Evolutionary conservation across 2,888 invertebrate species (phyloP), one percentile per base, ranked within the genome.

Genomic region (Clepsis dumicolana): DNA sequence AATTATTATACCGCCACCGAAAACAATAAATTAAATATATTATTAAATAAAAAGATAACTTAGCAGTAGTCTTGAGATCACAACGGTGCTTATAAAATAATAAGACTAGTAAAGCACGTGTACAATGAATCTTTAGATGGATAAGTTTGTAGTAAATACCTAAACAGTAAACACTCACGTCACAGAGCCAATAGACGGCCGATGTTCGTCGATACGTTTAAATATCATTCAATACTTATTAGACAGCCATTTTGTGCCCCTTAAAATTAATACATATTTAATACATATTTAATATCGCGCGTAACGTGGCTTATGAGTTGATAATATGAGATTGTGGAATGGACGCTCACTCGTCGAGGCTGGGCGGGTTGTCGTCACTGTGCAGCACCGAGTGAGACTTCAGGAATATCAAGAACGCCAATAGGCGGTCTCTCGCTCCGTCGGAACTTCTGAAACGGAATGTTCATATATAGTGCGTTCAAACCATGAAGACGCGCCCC

Each of bases 321-420:
- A 41, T 53, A 41, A 38, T 27, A 41, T 29, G 68, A 63, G 56
- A 60, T 48, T 41, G 57, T 16, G 12, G 18, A 48, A 14, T 48
- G 35, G 54, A 70, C 41, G 65, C 65, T 78, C 77, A 84, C 64
- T 84, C 84, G 27, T 84, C 85, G 62, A 80, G 74, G 70, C 84
- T 84, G 57, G 75, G 75, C 35, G 79, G 77, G 65, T 71, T 79
- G 57, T 82, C 82, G n/a, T 82, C 84, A 18, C 73, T 74, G 70
- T 80, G 81, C 0, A 80, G 78, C 54, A 80, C 78, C 8, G 68
- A 64, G 70, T 88, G 85, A 1, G 89, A 82, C 63, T 84, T 85
- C 72, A 91, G 70, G 73, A 83, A 85, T 29, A 92, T 88, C 62
- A 90, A 75, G 71, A 91, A 89, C 0, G 90, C 91, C 27, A 91